These are phyloP conservation scores for Heliconius hermathena DNA, from an alignment of 1,140 invertebrate genomes.

Conservation along the genomic window DNA sequence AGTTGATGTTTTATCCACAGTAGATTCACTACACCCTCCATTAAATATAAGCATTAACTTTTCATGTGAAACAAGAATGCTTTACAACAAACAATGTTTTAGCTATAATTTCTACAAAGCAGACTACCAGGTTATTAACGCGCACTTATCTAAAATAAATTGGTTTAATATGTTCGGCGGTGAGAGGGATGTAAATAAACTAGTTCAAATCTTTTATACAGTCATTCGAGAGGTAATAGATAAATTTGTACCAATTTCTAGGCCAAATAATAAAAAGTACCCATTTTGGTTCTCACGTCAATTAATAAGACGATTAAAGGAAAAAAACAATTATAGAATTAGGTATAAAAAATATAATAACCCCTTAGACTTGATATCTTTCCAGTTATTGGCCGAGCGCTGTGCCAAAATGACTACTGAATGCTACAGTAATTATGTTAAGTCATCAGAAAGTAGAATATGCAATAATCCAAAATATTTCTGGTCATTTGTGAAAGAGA, in stretches of 20 bases:
- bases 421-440: not conserved
- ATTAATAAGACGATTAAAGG: not conserved
- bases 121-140: not conserved
- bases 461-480: too few species aligned
- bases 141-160: not conserved
- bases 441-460: too few species aligned
- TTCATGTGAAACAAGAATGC: too few species aligned
- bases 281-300: not conserved
- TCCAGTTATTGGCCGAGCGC: not conserved
- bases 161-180: not conserved
- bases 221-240: not conserved
- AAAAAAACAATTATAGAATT: not conserved
- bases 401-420: not conserved
- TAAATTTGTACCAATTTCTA: not conserved
- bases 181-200: not conserved
- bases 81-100: not conserved
- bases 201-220: not conserved
- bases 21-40: too few species aligned
- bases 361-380: not conserved
- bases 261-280: not conserved
- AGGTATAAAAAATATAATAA: not conserved
- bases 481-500: too few species aligned
- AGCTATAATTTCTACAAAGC: not conserved
- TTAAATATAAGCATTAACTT: too few species aligned
- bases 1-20: too few species aligned